Evolutionary conservation across 2,797 vertebrate species (phyloP).

Genomic region (Phrynocephalus guinanensis): DNA sequence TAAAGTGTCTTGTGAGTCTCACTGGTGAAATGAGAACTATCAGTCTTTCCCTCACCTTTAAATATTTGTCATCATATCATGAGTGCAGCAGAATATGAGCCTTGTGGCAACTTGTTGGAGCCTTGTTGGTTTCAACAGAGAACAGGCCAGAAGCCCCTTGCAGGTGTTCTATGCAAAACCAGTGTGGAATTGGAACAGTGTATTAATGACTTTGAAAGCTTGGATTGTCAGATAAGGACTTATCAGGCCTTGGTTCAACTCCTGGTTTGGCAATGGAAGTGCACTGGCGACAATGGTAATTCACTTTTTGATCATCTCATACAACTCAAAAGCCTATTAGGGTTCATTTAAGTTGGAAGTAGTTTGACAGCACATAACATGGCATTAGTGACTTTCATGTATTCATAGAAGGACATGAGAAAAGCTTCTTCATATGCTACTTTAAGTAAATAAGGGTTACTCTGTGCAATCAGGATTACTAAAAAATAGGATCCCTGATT

Average conservation of each 20-base stretch:
- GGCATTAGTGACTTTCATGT: no score
- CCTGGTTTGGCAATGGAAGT: no score
- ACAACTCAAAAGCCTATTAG: no score
- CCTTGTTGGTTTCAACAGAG: background rate
- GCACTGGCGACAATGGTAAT: no score
- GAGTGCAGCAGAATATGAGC: background rate
- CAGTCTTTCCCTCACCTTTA: background rate
- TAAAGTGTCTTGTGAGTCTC: background rate
- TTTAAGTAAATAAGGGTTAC: background rate
- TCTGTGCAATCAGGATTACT: background rate
- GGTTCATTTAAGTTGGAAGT: no score
- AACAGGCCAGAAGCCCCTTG: background rate
- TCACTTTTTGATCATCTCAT: no score
- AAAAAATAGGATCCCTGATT: background rate
- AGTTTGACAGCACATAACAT: background rate
- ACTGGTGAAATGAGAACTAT: background rate
- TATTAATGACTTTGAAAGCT: no score
- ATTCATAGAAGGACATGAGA: no score
- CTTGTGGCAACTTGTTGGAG: conserved; percentile 3
- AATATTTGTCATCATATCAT: background rate
- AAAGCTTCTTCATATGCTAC: background rate
- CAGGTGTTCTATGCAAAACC: background rate
- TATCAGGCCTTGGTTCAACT: no score
- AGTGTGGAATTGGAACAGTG: no score
- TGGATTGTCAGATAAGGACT: background rate